Base-by-base conservation (phyloP, 2,888 invertebrate species). In the Isotomurus palustris region DNA sequence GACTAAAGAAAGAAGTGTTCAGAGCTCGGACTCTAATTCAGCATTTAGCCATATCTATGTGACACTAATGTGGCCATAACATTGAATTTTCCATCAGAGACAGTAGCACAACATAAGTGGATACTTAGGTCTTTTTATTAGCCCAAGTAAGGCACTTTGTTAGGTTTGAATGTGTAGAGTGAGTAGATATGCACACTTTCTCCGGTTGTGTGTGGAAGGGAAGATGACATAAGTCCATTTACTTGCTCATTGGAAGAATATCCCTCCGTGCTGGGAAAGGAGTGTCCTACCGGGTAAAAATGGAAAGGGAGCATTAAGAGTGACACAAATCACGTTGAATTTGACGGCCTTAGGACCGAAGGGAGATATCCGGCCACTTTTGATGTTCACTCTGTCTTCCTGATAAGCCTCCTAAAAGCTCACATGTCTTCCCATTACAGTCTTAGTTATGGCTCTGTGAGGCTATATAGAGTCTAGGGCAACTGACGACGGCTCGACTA, bases 251-350 rank as follows among this genome's bases (percentile, higher is more conserved):
- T 24, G 8, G 32, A 32, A 8, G 32, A 32, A 32, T 10, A 32
- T 32, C 8, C 8, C 8, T 32, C 8, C 8, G 14, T 32, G 32
- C 8, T 8, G 8, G 8, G 32, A 14, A 32, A 10, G 14, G 8
- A 32, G 14, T 32, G 14, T 14, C 32, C 8, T 14, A 32, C 8
- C 48, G 43, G 53, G 54, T 43, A 61, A 53, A 48, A 58, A 55
- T 58, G 52, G 58, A 52, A 51, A 55, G 51, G 56, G 62, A 58
- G 58, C 62, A 62, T 62, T 58, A 61, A 57, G 52, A 52, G 58
- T 62, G 62, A 62, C 62, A 62, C 62, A 62, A 62, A 62, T 62
- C 62, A 62, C 58, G 58, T 56, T 58, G 58, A 58, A 62, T 62
- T 62, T 62, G 62, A 62, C 62, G 55, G 53, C 52, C 49, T 53